Evolutionary conservation across 2,888 invertebrate genomes (phyloP).

Genomic region (Eupithecia abbreviata): DNA sequence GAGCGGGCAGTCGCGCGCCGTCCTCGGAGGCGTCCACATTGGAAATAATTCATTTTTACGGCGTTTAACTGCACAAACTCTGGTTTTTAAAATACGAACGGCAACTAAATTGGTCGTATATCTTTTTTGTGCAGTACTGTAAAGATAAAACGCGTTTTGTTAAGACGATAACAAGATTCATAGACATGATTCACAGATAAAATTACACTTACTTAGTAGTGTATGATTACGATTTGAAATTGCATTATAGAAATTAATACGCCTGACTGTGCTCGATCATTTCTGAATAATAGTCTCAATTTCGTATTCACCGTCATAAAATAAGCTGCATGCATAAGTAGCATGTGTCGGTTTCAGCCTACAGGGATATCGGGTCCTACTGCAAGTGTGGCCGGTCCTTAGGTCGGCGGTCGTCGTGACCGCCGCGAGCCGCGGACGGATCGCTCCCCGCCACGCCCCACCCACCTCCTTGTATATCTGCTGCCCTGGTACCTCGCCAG

Average conservation of each 20-base stretch:
- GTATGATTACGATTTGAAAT: conserved; percentile 14
- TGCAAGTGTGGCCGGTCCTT: conserved; percentile 49
- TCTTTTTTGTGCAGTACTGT: conserved; percentile 21
- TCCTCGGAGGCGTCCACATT: conserved; percentile 62
- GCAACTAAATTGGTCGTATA: conserved; percentile 33
- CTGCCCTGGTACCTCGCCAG: conserved; percentile 56
- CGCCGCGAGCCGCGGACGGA: conserved; percentile 77
- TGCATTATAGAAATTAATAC: conserved; percentile 5
- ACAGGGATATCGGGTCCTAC: conserved; percentile 21
- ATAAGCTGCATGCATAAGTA: conserved; percentile 29
- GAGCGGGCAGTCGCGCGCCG: conserved; percentile 80
- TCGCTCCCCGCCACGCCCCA: conserved; percentile 51
- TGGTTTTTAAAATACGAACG: conserved; percentile 21
- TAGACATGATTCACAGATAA: not conserved
- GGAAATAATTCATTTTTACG: conserved; percentile 48
- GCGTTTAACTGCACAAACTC: conserved; percentile 34
- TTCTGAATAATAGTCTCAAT: conserved; percentile 18
- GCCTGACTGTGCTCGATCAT: not conserved
- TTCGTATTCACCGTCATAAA: conserved; percentile 8
- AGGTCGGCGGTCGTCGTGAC: conserved; percentile 64
- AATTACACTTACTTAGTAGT: not conserved
- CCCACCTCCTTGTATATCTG: conserved; percentile 57
- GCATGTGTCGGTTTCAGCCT: conserved; percentile 27
- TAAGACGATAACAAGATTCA: not conserved
- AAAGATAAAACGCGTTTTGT: conserved; percentile 15